Conservation (phyloP, 2,888 invertebrate genomes). For the Trachelus tabidus region DNA sequence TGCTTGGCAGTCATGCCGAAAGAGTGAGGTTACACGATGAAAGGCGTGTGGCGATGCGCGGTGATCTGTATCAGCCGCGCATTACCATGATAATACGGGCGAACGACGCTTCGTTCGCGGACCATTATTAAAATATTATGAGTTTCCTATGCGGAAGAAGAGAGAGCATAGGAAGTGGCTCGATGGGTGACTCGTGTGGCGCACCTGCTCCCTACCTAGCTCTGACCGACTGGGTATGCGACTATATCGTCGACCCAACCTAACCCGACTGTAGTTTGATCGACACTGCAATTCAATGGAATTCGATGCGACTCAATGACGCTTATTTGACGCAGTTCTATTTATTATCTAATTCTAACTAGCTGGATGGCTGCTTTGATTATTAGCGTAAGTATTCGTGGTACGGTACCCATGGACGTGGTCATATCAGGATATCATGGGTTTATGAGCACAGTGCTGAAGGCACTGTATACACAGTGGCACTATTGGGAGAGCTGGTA, state of each 20-base stretch:
- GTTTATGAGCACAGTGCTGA: not conserved
- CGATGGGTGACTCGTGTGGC: not conserved
- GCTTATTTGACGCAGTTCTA: not conserved
- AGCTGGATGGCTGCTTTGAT: not conserved
- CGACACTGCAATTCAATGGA: not conserved
- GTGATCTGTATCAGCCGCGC: conserved; percentile 3
- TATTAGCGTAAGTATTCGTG: not conserved
- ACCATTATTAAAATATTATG: conserved; percentile 6
- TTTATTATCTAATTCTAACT: not conserved
- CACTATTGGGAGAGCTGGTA: conserved; percentile 2
- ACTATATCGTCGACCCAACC: not conserved
- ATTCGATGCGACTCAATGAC: not conserved
- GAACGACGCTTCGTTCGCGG: conserved; percentile 4
- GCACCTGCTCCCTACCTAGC: not conserved
- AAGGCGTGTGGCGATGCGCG: not conserved
- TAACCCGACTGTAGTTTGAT: not conserved
- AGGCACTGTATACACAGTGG: not conserved
- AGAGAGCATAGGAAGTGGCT: not conserved
- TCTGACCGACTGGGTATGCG: not conserved
- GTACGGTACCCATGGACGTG: not conserved
- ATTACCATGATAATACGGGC: conserved; percentile 3
- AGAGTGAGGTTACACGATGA: not conserved
- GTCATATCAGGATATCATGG: not conserved
- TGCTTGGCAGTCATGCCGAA: not conserved
- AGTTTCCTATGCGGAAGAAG: conserved; percentile 5